These are phyloP conservation scores for Hoplias malabaricus DNA, from an alignment of 2,113 vertebrate species.

Conservation along the genomic window DNA sequence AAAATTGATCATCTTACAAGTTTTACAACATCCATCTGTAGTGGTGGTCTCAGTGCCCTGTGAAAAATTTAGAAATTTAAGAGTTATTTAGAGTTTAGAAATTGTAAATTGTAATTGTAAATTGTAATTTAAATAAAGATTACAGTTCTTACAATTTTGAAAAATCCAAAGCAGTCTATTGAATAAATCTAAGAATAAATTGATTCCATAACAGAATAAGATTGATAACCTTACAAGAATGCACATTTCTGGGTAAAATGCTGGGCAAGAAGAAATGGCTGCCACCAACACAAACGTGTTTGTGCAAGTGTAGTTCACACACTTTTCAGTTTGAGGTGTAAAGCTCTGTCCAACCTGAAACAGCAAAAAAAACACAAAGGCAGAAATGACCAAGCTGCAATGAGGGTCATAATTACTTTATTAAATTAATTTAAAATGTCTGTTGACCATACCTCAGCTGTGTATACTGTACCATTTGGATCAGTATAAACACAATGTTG, in stretches of 20 bases:
- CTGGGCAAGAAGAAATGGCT: constrained; percentile 53
- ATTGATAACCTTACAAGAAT: constrained; percentile 66
- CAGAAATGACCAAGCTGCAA: not conserved
- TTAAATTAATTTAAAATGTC: not conserved
- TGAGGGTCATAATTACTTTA: not conserved
- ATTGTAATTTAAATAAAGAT: not conserved
- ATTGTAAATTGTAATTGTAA: not conserved
- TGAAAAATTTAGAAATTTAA: too few relatives aligned
- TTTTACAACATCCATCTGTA: constrained; percentile 69
- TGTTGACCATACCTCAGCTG: constrained; percentile 64
- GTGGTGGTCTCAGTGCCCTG: constrained; percentile 70
- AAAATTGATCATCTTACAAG: constrained; percentile 64
- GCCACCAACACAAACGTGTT: constrained; percentile 39
- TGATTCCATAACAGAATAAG: not conserved
- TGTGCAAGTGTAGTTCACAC: constrained; percentile 71
- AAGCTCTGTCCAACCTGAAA: constrained; percentile 23
- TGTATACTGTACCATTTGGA: constrained; percentile 26
- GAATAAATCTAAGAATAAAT: not conserved
- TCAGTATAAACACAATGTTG: constrained; percentile 33
- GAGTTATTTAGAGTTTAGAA: too few relatives aligned
- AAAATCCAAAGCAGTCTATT: not conserved
- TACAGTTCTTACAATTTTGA: not conserved
- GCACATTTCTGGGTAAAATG: constrained; percentile 57
- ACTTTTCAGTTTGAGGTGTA: constrained; percentile 54
- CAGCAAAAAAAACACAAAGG: not conserved